These are phyloP conservation scores for Zaprionus lachaisei DNA, from an alignment of 1,140 invertebrate genomes.

Conservation along the genomic window DNA sequence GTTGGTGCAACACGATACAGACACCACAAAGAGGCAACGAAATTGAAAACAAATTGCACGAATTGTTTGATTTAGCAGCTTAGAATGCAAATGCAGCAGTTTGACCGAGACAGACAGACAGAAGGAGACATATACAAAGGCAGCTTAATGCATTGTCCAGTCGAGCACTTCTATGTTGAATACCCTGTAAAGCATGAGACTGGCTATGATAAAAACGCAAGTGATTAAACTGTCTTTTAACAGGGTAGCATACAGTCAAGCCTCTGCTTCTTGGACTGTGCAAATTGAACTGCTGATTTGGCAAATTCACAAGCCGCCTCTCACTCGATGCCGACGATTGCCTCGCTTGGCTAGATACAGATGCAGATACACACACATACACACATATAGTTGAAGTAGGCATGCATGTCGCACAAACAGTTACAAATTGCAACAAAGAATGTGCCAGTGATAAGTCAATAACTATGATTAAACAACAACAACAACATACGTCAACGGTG, in stretches of 20 bases:
- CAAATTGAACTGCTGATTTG: conserved; percentile 68
- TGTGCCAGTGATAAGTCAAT: conserved; percentile 76
- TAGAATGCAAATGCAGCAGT: conserved; percentile 64
- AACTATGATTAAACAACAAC: conserved; percentile 67
- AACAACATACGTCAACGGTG: conserved; percentile 22
- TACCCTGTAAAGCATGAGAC: conserved; percentile 2
- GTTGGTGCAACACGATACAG: conserved; percentile 51
- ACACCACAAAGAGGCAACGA: conserved; percentile 20
- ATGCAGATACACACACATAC: conserved; percentile 20
- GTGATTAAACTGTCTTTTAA: conserved; percentile 13
- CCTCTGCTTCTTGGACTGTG: conserved; percentile 16
- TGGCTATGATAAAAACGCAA: background rate
- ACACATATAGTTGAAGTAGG: conserved; percentile 27
- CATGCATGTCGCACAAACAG: conserved; percentile 58
- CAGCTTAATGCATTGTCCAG: conserved; percentile 12
- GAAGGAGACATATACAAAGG: conserved; percentile 3
- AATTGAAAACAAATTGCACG: conserved; percentile 71
- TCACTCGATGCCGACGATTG: conserved; percentile 12
- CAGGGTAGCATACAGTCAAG: background rate
- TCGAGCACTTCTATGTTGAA: background rate
- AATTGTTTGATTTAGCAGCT: conserved; percentile 43
- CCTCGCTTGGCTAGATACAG: conserved; percentile 8
- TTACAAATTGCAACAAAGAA: conserved; percentile 72
- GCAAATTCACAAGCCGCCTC: conserved; percentile 48
- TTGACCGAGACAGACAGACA: conserved; percentile 4